phyloP scores from a whole-genome alignment of 2,888 invertebrate genomes.

The Tridacna crocea region DNA sequence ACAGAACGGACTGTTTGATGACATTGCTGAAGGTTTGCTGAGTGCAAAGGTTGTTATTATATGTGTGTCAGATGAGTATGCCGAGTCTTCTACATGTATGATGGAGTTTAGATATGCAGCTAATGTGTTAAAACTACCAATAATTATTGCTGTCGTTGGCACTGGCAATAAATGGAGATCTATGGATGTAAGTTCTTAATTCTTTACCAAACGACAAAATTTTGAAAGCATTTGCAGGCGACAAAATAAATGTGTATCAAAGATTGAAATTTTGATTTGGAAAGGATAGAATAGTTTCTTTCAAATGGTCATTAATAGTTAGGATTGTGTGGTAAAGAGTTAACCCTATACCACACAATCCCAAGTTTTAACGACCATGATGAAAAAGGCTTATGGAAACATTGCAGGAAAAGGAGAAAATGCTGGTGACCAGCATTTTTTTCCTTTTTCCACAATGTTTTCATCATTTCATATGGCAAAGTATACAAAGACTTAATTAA shows the following conservation, averaged over 20 bases:
- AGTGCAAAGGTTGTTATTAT: conserved; percentile 75
- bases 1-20: conserved; percentile 79
- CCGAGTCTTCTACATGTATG: conserved; percentile 73
- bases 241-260: too few relatives aligned
- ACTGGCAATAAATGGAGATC: conserved; percentile 77
- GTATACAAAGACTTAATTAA: too few relatives aligned
- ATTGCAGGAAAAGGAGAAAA: too few relatives aligned
- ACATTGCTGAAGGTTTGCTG: conserved; percentile 80
- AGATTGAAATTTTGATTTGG: conserved; percentile 9
- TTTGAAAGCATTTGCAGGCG: too few relatives aligned
- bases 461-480: too few relatives aligned
- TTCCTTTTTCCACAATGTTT: too few relatives aligned
- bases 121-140: conserved; percentile 76
- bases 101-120: conserved; percentile 80
- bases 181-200: conserved; percentile 66
- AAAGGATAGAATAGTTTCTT: neutral
- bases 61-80: conserved; percentile 81
- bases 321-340: too few relatives aligned
- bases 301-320: too few relatives aligned
- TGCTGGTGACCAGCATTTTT: too few relatives aligned
- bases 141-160: conserved; percentile 78
- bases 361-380: too few relatives aligned
- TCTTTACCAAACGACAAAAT: neutral
- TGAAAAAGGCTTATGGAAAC: too few relatives aligned
- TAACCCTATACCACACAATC: too few relatives aligned